A percentile compares a stretch with the other conserved stretches of the same genome.
These are phyloP conservation scores for Cetonia aurata DNA, from an alignment of 2,888 invertebrate species.

Conservation along the genomic window DNA sequence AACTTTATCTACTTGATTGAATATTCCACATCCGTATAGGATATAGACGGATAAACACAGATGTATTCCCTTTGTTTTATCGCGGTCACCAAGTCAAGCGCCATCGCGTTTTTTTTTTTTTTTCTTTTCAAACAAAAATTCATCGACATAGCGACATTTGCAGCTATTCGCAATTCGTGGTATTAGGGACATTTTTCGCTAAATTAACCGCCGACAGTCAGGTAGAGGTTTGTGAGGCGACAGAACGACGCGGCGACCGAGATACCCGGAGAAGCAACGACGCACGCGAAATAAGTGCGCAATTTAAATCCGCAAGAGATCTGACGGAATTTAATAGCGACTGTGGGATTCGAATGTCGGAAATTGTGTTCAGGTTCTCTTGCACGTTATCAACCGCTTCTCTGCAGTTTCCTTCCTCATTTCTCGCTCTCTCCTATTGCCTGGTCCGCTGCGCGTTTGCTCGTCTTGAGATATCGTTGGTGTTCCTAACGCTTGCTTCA, in stretches of 20 bases:
- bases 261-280: too few relatives aligned
- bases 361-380: slow-evolving; percentile 39
- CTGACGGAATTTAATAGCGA: slow-evolving; percentile 28
- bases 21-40: too few relatives aligned
- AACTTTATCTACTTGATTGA: too few relatives aligned
- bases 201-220: slow-evolving; percentile 25
- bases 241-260: too few relatives aligned
- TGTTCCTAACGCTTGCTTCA: background rate
- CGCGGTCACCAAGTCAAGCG: too few relatives aligned
- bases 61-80: too few relatives aligned
- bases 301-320: slow-evolving; percentile 33
- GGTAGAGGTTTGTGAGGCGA: background rate
- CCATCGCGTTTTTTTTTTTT: too few relatives aligned
- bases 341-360: slow-evolving; percentile 35
- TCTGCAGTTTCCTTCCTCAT: slow-evolving; percentile 11
- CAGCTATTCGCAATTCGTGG: background rate
- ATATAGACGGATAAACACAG: too few relatives aligned
- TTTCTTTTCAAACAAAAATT: too few relatives aligned
- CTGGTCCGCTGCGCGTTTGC: background rate
- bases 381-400: slow-evolving; percentile 3
- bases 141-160: background rate
- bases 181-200: slow-evolving; percentile 24
- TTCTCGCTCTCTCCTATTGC: slow-evolving; percentile 9
- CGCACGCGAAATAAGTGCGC: slow-evolving; percentile 28
- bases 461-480: slow-evolving; percentile 14